Evolutionary conservation across 2,888 invertebrate species (phyloP), one percentile per base, ranked within the genome.

Genomic region (Frankliniella intonsa): DNA sequence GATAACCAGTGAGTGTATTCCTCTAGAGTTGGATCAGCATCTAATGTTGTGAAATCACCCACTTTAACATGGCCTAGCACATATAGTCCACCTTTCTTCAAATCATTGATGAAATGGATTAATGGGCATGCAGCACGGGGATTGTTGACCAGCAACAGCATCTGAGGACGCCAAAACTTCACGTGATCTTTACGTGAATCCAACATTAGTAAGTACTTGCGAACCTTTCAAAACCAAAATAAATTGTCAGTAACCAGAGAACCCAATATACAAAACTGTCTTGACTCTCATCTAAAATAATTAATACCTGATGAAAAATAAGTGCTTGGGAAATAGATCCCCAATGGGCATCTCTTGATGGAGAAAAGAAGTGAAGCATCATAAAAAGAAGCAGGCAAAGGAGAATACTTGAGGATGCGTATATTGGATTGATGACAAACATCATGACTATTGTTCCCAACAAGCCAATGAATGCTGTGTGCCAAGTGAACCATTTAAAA

Each of bases 281-380:
- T 55, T 22, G 19, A 80, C 22, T 65, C 9, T 3, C 38, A 55
- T 51, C 19, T 19, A 49, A 69, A 27, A 79, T 22, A 49, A 38
- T 50, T 80, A 22, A n/a, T 84, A 94, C 97, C 92, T 98, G 98
- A 87, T 99, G 99, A 89, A 99, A 99, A 87, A 99, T 98, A 38
- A 99, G 91, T n/a, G 99, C 98, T 90, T 99, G 99, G 25, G 97
- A 97, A 85, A 99, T 97, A 82, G 97, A 97, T 55, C 99, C 99
- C 98, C 99, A 99, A 22, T 95, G 94, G 1, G 91, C 90, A 80
- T 93, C 93, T 86, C 91, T 90, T 22, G 87, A 86, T 0, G 98
- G 96, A 0, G 97, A 96, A 87, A 95, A 93, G 81, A 97, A 88
- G 88, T 99, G 99, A 83, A 99, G 90, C 51, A 94, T 92, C 84